Conservation (phyloP, 1,140 invertebrate species). For the Glomeris maerens region DNA sequence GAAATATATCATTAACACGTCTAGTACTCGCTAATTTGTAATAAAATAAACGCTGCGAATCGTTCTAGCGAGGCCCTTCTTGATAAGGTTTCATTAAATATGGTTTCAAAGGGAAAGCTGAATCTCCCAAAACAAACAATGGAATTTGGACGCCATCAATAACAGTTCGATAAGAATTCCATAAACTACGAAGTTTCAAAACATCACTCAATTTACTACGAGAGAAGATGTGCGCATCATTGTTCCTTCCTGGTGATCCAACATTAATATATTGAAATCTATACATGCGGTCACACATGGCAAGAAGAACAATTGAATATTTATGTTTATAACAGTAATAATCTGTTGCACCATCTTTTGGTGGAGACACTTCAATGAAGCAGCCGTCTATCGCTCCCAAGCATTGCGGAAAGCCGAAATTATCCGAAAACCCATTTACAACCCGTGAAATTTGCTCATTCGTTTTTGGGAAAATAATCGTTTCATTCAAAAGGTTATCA, state of each 20-base stretch:
- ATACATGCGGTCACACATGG: neutral
- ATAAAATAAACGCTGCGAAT: neutral
- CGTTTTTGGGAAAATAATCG: neutral
- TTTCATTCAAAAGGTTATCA: neutral
- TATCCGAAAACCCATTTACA: neutral
- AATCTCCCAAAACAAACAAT: neutral
- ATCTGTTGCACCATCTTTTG: conserved; percentile 1
- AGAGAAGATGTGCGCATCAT: neutral
- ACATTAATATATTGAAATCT: neutral
- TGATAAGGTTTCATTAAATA: conserved; percentile 4
- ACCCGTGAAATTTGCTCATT: neutral
- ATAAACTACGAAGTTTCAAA: neutral
- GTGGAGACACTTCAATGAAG: conserved; percentile 3
- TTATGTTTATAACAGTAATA: conserved; percentile 5
- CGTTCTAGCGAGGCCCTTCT: neutral
- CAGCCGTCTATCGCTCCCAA: conserved; percentile 3
- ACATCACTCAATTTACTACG: neutral
- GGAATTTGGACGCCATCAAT: neutral
- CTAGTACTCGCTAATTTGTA: neutral
- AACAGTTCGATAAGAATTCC: neutral
- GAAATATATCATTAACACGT: no score
- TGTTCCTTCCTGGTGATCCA: conserved; percentile 2
- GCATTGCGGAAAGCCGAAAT: conserved; percentile 1
- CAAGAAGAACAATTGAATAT: conserved; percentile 2
- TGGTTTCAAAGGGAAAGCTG: neutral